Conservation (phyloP, 2,797 vertebrate genomes). For the Sebastes diploproa region DNA sequence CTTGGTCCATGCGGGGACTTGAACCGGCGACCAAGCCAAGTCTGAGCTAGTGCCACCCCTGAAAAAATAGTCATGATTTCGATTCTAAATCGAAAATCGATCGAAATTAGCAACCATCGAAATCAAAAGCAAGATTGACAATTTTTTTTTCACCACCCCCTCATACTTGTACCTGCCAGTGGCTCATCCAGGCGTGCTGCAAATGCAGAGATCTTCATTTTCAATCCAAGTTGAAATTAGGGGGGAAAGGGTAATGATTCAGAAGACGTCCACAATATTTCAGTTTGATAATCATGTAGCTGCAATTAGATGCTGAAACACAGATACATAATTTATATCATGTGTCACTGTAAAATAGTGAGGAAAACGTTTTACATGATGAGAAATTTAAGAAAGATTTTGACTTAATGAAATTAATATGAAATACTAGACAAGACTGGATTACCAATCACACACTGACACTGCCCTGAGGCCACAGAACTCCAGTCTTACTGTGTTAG, state of each 20-base stretch:
- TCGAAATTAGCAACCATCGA: no score
- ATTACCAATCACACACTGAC: not conserved
- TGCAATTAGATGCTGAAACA: not conserved
- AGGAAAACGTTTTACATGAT: not conserved
- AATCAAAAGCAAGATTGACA: no score
- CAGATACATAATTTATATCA: not conserved
- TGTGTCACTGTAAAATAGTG: not conserved
- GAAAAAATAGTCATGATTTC: no score
- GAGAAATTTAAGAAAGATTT: not conserved
- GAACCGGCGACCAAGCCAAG: no score
- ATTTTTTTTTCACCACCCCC: no score
- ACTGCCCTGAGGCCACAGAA: not conserved
- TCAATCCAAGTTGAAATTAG: not conserved
- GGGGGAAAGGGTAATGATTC: not conserved
- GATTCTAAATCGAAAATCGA: no score
- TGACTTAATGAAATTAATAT: not conserved
- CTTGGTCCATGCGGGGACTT: no score
- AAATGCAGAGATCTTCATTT: not conserved
- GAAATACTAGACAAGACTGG: not conserved
- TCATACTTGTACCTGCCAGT: no score
- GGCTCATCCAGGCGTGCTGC: not conserved
- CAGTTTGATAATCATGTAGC: not conserved
- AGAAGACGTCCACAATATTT: not conserved
- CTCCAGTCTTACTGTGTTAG: not conserved
- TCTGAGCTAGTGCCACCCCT: no score